A percentile compares a stretch with the other conserved stretches of the same genome.
Evolutionary conservation across 2,797 vertebrate species (phyloP).

Genomic region (Numenius phaeopus): DNA sequence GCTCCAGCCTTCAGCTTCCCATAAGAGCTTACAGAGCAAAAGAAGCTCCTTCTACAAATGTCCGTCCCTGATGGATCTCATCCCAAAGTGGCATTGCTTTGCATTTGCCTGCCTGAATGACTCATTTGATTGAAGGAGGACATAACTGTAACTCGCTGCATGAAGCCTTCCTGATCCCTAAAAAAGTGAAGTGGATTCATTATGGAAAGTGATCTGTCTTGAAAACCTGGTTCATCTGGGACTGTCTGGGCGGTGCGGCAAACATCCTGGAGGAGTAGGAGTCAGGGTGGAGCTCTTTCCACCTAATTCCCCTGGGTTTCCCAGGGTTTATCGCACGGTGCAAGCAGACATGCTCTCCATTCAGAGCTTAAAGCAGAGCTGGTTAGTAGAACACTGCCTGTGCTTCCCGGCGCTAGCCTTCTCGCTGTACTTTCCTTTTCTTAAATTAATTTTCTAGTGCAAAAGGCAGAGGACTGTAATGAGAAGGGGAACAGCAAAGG

Average conservation of each 20-base stretch:
- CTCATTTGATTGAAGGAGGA: not conserved
- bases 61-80: not conserved
- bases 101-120: not conserved
- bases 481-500: not conserved
- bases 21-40: not conserved
- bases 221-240: constrained; percentile 53
- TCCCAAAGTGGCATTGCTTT: not conserved
- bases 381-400: not conserved
- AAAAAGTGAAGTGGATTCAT: not conserved
- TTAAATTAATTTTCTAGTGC: not conserved
- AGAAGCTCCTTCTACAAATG: not conserved
- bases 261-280: not conserved
- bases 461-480: not conserved
- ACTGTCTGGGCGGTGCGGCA: not conserved
- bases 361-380: not conserved
- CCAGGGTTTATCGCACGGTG: not conserved
- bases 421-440: not conserved
- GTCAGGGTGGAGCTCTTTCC: constrained; percentile 14
- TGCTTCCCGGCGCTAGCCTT: not conserved
- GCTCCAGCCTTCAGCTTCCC: not conserved
- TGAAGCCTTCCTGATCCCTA: not conserved
- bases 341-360: not conserved
- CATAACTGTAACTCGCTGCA: not conserved
- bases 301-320: not conserved
- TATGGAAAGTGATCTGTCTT: constrained; percentile 45